Evolutionary conservation across 2,888 invertebrate genomes (phyloP), one percentile per base, ranked within the genome.

Genomic region (Temnothorax ravouxi): DNA sequence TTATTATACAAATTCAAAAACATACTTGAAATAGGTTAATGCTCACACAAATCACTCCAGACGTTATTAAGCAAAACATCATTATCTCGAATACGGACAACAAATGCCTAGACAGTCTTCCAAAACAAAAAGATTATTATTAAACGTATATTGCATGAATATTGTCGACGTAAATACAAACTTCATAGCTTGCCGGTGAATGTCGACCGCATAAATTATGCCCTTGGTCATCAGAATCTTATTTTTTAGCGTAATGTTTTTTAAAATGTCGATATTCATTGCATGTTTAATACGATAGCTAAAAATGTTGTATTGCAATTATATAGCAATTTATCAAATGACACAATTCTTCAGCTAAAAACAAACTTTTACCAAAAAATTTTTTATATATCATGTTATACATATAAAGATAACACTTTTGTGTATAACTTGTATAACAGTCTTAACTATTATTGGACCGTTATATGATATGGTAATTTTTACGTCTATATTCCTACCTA

Each of bases 151-250:
- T 25, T 25, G 25, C 25, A 25, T 1, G 9, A 34, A 38, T 21
- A 50, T 52, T 41, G 15, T 52, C 1, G 3, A 0, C 1, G n/a
- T 54, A 25, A 4, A 77, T 77, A 76, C 76, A 15, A 54, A 76
- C 76, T 52, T 52, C 41, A 76, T 50, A n/a, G 76, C 38, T 75
- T 62, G 52, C 0, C 76, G 64, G 25, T 76, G 76, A 52, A 64
- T 52, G 18, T 76, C 13, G 13, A 64, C 25, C 2, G 52, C 52
- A 18, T 4, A 64, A 41, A 41, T 52, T 54, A 64, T 25, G 9
- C 13, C 18, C 4, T 50, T 3, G 50, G 1, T 18, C 15, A 54
- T 75, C 5, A 50, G 18, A 50, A n/a, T 52, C n/a, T 18, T 13
- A 15, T 41, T 41, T 69, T 29, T 44, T 2, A 11, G 1, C 0